Conservation (phyloP, 1,140 invertebrate species). For the Andricus grossulariae region DNA sequence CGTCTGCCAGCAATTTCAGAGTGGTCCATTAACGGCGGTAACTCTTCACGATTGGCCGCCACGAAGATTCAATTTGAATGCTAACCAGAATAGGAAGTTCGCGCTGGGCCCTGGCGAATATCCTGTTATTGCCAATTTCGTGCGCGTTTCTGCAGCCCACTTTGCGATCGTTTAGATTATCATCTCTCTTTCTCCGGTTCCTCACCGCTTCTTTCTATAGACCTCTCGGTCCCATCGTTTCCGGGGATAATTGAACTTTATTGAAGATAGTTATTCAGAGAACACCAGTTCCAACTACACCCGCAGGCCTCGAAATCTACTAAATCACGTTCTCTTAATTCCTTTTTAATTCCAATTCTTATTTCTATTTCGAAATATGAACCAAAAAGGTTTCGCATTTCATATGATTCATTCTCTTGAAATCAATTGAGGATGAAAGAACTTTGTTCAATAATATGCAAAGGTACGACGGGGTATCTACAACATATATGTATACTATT, state of each 20-base stretch:
- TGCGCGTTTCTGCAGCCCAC: slow-evolving; percentile 66
- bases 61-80: slow-evolving; percentile 73
- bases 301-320: neutral
- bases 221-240: slow-evolving; percentile 17
- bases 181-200: slow-evolving; percentile 57
- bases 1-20: slow-evolving; percentile 65
- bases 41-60: slow-evolving; percentile 67
- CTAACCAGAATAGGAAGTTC: slow-evolving; percentile 71
- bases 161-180: slow-evolving; percentile 74
- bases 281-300: slow-evolving; percentile 20
- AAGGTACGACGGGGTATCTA: too few relatives aligned
- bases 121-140: slow-evolving; percentile 71
- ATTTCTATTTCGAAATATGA: neutral
- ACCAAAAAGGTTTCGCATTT: neutral
- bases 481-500: too few relatives aligned
- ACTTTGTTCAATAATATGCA: too few relatives aligned
- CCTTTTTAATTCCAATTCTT: neutral
- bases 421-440: too few relatives aligned
- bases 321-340: neutral
- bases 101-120: slow-evolving; percentile 56
- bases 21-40: slow-evolving; percentile 69
- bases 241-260: slow-evolving; percentile 27
- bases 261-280: slow-evolving; percentile 18
- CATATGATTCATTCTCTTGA: too few relatives aligned
- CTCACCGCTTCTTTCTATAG: slow-evolving; percentile 6